Evolutionary conservation across 2,797 vertebrate species (phyloP), one percentile per base, ranked within the genome.

Genomic region (Serranus cabrilla): DNA sequence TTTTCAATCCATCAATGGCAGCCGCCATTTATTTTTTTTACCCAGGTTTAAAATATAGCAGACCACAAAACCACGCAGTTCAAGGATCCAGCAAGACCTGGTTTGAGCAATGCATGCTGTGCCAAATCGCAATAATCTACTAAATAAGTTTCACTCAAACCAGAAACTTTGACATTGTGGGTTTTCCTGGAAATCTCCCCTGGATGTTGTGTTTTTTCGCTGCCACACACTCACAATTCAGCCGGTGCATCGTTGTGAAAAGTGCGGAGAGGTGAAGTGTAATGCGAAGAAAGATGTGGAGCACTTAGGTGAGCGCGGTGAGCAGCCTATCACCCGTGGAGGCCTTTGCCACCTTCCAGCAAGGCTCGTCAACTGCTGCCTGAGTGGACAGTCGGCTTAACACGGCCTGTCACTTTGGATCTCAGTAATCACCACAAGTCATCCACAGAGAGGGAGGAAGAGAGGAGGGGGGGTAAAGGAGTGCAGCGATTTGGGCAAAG

Each of bases 331-430:
- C 76, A 81, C 62, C 80, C 20, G 11, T 3, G 50, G 70, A 79
- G 82, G 75, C 77, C 78, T 90, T 77, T 71, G 67, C 71, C 81
- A 88, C 89, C 78, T 87, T 74, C 63, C n/a, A 67, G 80, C 70
- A 47, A 71, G 68, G 57, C 74, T 74, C 10, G 60, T 78, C 80
- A 68, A 51, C 68, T 18, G 23, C 83, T 49, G 74, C 83, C 71
- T 20, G 60, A 76, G 75, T 42, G 62, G 81, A 81, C 79, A 84
- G 87, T 81, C 70, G 57, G 69, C 84, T 81, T 73, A 78, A 59
- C 81, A 59, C 5, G 14, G 37, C 63, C 69, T 76, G 90, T 90
- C 91, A 65, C 85, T 83, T 87, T 73, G 25, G 55, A 84, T 91
- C 62, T 46, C 52, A 67, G 80, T 81, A 71, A 82, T 87, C 84